Evolutionary conservation across 2,113 vertebrate genomes (phyloP).

Genomic region (Chionomys nivalis): DNA sequence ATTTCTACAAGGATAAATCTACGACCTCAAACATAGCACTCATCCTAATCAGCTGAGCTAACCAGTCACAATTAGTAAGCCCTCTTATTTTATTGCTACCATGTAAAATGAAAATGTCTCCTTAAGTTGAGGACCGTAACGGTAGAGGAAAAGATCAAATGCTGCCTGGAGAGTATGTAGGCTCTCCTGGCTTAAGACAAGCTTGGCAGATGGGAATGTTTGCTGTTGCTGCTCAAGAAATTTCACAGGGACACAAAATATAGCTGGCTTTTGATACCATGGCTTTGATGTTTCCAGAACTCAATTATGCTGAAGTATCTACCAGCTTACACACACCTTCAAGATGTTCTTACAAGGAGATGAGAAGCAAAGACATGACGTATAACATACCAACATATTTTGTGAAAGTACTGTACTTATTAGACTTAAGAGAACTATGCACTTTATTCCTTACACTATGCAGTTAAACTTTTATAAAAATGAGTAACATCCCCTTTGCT

Average conservation of each 20-base stretch:
- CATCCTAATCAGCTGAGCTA: neutral
- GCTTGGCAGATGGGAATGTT: slow-evolving; percentile 63
- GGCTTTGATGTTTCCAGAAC: slow-evolving; percentile 72
- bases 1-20: slow-evolving; percentile 68
- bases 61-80: slow-evolving; percentile 23
- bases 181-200: slow-evolving; percentile 53
- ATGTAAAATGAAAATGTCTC: slow-evolving; percentile 55
- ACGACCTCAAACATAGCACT: slow-evolving; percentile 59
- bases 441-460: neutral
- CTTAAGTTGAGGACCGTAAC: neutral
- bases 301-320: slow-evolving; percentile 58
- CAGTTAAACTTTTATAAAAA: neutral
- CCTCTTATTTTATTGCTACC: slow-evolving; percentile 37
- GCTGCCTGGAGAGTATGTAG: slow-evolving; percentile 30
- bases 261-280: slow-evolving; percentile 66
- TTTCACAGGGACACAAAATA: slow-evolving; percentile 72
- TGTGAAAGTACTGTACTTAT: slow-evolving; percentile 47
- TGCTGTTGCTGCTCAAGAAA: slow-evolving; percentile 67
- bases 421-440: slow-evolving; percentile 48
- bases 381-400: slow-evolving; percentile 7
- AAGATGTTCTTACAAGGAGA: slow-evolving; percentile 63
- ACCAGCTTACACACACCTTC: slow-evolving; percentile 54
- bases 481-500: neutral
- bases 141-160: slow-evolving; percentile 53
- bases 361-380: slow-evolving; percentile 63